These are phyloP conservation scores for Poliocrania exsul DNA, from an alignment of 2,797 vertebrate species.

Conservation along the genomic window DNA sequence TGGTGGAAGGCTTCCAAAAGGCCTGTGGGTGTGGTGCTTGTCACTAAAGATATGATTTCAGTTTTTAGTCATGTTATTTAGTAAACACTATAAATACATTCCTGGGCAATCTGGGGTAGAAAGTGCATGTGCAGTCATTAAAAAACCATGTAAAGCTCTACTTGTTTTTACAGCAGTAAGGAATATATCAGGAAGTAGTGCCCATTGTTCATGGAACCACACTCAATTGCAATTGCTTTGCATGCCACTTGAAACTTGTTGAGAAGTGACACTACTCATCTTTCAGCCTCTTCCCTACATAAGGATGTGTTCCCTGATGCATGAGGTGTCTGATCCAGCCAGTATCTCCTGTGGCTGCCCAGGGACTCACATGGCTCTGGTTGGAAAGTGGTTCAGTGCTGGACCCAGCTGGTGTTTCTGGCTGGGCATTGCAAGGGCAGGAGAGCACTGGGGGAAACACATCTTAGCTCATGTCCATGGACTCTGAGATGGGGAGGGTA, in stretches of 20 bases:
- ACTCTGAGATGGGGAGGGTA: slow-evolving; percentile 74
- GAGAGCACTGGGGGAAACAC: not conserved
- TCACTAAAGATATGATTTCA: not conserved
- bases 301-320: rapidly evolving
- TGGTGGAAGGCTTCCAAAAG: not conserved
- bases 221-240: rapidly evolving
- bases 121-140: slow-evolving; percentile 53
- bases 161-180: not conserved
- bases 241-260: not conserved
- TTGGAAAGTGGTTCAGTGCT: not conserved
- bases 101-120: not conserved
- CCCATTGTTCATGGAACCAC: not conserved
- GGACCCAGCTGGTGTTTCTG: not conserved
- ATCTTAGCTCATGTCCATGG: slow-evolving; percentile 88
- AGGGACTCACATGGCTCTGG: not conserved
- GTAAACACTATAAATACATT: not conserved
- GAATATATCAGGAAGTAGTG: not conserved
- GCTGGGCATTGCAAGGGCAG: not conserved
- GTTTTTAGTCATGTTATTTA: not conserved
- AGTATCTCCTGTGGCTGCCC: not conserved
- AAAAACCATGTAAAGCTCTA: not conserved
- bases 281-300: rapidly evolving
- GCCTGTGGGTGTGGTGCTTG: rapidly evolving
- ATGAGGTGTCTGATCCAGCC: not conserved
- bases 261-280: rapidly evolving